Evolutionary conservation across 2,797 vertebrate genomes (phyloP), one percentile per base, ranked within the genome.

Genomic region (Thunnus albacares): DNA sequence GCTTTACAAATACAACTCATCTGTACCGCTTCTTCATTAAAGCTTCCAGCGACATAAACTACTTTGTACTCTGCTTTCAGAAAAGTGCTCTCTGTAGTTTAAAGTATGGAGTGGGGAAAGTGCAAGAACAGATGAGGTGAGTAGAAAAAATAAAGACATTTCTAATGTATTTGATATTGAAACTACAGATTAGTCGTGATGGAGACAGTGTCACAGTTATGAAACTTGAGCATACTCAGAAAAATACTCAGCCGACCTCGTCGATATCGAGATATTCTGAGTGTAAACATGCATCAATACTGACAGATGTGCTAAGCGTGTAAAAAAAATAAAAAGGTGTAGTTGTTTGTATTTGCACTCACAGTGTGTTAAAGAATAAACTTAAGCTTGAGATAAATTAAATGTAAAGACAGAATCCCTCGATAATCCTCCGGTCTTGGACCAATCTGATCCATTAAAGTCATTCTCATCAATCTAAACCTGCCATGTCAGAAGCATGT

Each of bases 21-120:
- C 76, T 67, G 75, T 30, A 73, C 61, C 63, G 38, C 58, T 71
- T 13, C 2, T 71, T 86, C 22, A 72, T 83, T 87, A 88, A 93
- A 87, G 86, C 83, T 79, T 79, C 49, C 64, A 61, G 47, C 60
- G 15, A 79, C 55, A 69, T 85, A 83, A 92, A 90, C 89, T 28
- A 62, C 51, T 70, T 69, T 7, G 28, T 71, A 52, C 70, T 71
- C 69, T 77, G 35, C 45, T 52, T 49, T 73, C 41, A 70, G 60
- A 55, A 89, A 89, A 87, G 84, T 90, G 82, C 80, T 87, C 59
- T 1, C 77, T 80, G 12, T 10, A 47, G 22, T 56, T 62, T 18
- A 22, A 55, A 69, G 33, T 65, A 61, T 41, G 60, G 3, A 43
- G 22, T 65, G 5, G 18, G 53, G 6, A 20, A 43, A 63, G 45